Percentiles rank a stretch among this genome's conserved stretches.
Evolutionary conservation across 2,113 vertebrate genomes (phyloP).

Genomic region (Chlorodrepanis virens): DNA sequence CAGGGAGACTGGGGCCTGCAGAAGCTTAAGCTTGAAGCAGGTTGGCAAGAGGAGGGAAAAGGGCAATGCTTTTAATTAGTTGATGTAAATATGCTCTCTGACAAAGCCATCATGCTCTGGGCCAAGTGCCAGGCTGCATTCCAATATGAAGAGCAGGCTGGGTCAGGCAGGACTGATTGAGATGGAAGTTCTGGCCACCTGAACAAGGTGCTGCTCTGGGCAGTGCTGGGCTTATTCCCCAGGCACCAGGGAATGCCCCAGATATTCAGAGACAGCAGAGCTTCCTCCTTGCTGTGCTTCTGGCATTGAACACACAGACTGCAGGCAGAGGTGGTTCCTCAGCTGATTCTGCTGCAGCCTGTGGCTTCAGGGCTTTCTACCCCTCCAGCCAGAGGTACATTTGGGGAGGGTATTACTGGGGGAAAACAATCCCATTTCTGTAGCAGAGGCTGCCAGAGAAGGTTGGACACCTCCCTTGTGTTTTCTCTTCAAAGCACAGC

Average conservation of each 20-base stretch:
- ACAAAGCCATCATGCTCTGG: not conserved
- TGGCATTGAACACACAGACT: not conserved
- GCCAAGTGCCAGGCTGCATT: not conserved
- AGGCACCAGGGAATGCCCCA: not conserved
- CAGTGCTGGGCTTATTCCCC: not conserved
- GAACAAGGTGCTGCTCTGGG: not conserved
- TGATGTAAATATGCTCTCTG: not conserved
- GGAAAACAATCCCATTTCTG: not conserved
- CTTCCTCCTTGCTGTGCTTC: not conserved
- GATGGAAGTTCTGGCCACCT: not conserved
- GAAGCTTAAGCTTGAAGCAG: not conserved
- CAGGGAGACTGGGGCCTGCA: not conserved
- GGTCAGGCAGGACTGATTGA: not conserved
- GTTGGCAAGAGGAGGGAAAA: not conserved
- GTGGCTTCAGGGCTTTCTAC: fast-evolving
- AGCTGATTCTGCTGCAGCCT: not conserved
- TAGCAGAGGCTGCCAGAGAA: not conserved
- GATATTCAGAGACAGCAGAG: not conserved
- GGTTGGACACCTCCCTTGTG: not conserved
- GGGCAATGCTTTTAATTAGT: not conserved
- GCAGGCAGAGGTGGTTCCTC: not conserved
- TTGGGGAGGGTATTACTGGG: not conserved
- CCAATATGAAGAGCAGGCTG: not conserved
- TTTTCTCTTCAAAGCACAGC: not conserved
- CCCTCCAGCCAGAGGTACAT: not conserved